Percentiles rank a stretch among this genome's conserved stretches.
Conservation (phyloP, 1,140 invertebrate species). For the Zaprionus nigranus region DNA sequence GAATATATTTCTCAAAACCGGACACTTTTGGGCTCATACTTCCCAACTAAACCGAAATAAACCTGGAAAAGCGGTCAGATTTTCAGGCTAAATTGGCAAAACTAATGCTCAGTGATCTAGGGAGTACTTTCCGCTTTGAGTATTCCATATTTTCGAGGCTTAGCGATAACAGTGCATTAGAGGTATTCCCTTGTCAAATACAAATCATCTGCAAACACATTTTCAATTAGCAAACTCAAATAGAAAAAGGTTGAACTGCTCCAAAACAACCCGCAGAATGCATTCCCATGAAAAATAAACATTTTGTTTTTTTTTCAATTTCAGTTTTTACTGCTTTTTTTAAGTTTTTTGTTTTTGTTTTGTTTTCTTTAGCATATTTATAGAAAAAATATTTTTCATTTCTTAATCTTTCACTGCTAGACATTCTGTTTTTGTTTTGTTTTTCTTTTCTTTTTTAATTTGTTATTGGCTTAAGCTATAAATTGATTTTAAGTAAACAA, state of each 20-base stretch:
- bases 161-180: too few relatives aligned
- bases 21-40: too few relatives aligned
- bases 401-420: slow-evolving; percentile 44
- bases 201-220: too few relatives aligned
- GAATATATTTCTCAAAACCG: too few relatives aligned
- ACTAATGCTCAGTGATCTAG: too few relatives aligned
- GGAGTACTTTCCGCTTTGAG: too few relatives aligned
- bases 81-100: too few relatives aligned
- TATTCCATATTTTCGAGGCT: too few relatives aligned
- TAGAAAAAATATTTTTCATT: slow-evolving; percentile 69
- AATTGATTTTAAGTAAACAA: slow-evolving; percentile 72
- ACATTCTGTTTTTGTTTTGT: slow-evolving; percentile 29
- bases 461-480: slow-evolving; percentile 59
- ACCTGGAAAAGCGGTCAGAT: too few relatives aligned
- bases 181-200: too few relatives aligned
- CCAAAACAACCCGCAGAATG: not conserved
- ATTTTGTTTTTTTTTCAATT: slow-evolving; percentile 24
- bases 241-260: too few relatives aligned
- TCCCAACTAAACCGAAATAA: too few relatives aligned
- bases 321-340: slow-evolving; percentile 56
- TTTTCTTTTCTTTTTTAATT: slow-evolving; percentile 4
- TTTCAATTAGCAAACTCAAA: not conserved
- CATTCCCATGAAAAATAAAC: not conserved
- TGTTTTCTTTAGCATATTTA: slow-evolving; percentile 55
- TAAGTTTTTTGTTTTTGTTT: slow-evolving; percentile 33